Evolutionary conservation across 53 echinoderm and acorn worm genomes (phyloP).

Genomic region (Holothuria scabra): DNA sequence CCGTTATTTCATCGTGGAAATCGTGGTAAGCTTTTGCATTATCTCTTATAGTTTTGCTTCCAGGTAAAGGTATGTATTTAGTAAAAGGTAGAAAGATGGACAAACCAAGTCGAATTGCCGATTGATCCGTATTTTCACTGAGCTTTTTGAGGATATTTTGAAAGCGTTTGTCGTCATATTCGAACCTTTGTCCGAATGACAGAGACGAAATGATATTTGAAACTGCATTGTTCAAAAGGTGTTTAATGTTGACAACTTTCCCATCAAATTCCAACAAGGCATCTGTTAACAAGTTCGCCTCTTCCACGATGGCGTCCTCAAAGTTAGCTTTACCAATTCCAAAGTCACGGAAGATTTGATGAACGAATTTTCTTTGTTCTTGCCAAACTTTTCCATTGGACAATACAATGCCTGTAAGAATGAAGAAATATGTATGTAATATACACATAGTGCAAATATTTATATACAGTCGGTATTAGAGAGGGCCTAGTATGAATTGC

Average conservation of each 20-base stretch:
- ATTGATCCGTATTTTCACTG: constrained; percentile 26
- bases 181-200: constrained; percentile 15
- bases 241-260: neutral
- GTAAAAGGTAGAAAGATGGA: constrained; percentile 24
- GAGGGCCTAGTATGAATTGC: too few relatives aligned
- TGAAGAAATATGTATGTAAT: neutral
- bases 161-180: constrained; percentile 27
- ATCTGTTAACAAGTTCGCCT: constrained; percentile 27
- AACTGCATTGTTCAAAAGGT: constrained; percentile 7
- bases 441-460: too few relatives aligned
- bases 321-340: constrained; percentile 42
- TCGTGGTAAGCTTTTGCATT: neutral
- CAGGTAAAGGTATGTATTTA: constrained; percentile 11
- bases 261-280: constrained; percentile 12
- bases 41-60: neutral
- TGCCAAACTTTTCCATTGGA: constrained; percentile 30
- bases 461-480: too few relatives aligned
- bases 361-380: constrained; percentile 30
- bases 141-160: neutral
- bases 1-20: neutral
- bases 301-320: constrained; percentile 20
- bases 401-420: neutral
- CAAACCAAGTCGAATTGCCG: neutral
- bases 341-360: constrained; percentile 35
- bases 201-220: constrained; percentile 16